Base-by-base conservation (phyloP, 2,888 invertebrate genomes). In the Entomobrya proxima region DNA sequence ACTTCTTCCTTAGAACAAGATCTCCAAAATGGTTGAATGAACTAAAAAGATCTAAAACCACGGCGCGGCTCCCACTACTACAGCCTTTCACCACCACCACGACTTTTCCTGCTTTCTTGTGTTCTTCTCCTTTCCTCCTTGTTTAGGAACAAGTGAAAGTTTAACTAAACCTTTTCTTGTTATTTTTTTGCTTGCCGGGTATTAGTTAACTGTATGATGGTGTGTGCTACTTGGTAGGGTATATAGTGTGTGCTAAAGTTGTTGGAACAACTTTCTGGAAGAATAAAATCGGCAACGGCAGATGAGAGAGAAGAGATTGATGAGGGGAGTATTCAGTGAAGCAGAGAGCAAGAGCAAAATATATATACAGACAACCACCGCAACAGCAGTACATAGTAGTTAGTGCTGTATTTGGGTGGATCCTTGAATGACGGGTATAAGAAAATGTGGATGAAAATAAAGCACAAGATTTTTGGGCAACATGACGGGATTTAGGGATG, bases 241-340 rank as follows among this genome's bases (percentile, higher is more conserved):
- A n/a, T n/a, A n/a, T n/a, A n/a, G n/a, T 9, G n/a, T 21, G 50
- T 50, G 13, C 30, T 30, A 27, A 35, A 35, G 35, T 61, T 69
- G 40, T 2, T 11, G n/a, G 15, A 7, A 18, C 24, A 69, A 69
- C 69, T 69, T 69, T 24, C 67, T 67, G 37, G 37, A 67, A 37
- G 67, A 67, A 67, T n/a, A 37, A 21, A 37, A 67, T 67, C 37
- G 13, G n/a, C 11, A 69, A 69, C 40, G 24, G 21, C 37, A 69
- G 69, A 69, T 37, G 69, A 69, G 27, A n/a, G n/a, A n/a, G n/a
- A n/a, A n/a, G 64, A 64, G 76, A 76, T 76, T 76, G 76, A 76
- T 76, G 76, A 76, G 76, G 69, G 44, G 69, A 76, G 58, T 58
- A 58, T 58, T 52, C 75, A 75, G 35, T 52, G 75, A 52, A 21